phyloP scores from a whole-genome alignment of 2,113 vertebrate genomes.

The Cygnus atratus region DNA sequence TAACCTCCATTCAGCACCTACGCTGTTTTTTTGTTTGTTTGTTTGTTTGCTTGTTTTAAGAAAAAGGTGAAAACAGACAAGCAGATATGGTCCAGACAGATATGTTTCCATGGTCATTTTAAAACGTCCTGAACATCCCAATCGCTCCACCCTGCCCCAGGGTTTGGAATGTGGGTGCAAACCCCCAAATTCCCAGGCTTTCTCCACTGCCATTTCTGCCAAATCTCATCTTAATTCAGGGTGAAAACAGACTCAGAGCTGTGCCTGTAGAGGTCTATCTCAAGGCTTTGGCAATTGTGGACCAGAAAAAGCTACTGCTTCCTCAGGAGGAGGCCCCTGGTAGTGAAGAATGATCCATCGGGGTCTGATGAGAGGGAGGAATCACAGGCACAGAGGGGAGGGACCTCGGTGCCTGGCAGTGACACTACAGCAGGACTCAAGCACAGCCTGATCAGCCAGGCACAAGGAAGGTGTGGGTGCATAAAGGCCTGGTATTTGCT shows the following conservation, averaged over 20 bases:
- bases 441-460: neutral
- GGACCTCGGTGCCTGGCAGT: neutral
- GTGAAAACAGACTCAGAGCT: neutral
- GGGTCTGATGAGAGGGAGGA: neutral
- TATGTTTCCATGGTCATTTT: neutral
- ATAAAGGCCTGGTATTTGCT: neutral
- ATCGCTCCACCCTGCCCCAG: neutral
- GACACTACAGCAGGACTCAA: neutral
- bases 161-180: accelerated
- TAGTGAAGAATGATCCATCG: accelerated
- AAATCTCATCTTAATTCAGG: neutral
- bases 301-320: neutral
- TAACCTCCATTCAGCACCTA: neutral
- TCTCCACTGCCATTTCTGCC: neutral
- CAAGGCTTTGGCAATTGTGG: neutral
- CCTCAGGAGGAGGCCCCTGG: neutral
- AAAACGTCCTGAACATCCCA: neutral
- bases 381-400: neutral
- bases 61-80: neutral
- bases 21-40: neutral
- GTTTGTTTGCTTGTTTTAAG: neutral
- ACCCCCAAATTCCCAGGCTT: neutral
- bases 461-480: neutral
- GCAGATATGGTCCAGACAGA: neutral
- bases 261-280: neutral